Evolutionary conservation across 2,113 vertebrate species (phyloP).

Genomic region (Pelmatolapia mariae): DNA sequence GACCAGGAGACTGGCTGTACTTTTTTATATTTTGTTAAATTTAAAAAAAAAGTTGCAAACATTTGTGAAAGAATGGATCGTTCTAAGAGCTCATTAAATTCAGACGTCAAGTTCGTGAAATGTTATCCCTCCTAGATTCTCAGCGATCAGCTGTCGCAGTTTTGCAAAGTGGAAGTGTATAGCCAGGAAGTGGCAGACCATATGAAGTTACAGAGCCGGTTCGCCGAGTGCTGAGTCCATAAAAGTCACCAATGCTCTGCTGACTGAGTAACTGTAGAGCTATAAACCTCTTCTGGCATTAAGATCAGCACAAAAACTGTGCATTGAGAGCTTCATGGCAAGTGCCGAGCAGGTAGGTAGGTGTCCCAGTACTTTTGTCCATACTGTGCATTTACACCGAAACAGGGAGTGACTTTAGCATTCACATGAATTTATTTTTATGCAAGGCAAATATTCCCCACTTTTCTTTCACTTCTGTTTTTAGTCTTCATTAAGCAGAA

Average conservation of each 20-base stretch:
- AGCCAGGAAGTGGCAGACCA: background rate
- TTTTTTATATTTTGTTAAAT: background rate
- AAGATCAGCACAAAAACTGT: background rate
- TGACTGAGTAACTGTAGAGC: background rate
- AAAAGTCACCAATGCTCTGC: background rate
- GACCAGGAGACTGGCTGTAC: background rate
- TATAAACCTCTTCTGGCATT: background rate
- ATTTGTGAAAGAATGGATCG: background rate
- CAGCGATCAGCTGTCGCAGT: background rate
- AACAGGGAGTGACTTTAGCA: background rate
- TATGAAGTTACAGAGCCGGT: background rate
- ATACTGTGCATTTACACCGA: background rate
- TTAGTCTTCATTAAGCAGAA: background rate
- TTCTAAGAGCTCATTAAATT: background rate
- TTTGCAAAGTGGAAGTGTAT: background rate
- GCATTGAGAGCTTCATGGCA: background rate
- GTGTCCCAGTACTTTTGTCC: background rate
- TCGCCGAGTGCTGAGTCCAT: background rate
- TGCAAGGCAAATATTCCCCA: background rate
- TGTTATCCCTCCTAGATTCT: background rate
- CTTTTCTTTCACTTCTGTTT: background rate
- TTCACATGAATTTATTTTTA: background rate
- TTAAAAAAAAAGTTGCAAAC: fast-evolving
- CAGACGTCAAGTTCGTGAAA: background rate
- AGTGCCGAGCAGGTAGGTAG: fast-evolving